Evolutionary conservation across 2,888 invertebrate genomes (phyloP).

Genomic region (Rhingia campestris): DNA sequence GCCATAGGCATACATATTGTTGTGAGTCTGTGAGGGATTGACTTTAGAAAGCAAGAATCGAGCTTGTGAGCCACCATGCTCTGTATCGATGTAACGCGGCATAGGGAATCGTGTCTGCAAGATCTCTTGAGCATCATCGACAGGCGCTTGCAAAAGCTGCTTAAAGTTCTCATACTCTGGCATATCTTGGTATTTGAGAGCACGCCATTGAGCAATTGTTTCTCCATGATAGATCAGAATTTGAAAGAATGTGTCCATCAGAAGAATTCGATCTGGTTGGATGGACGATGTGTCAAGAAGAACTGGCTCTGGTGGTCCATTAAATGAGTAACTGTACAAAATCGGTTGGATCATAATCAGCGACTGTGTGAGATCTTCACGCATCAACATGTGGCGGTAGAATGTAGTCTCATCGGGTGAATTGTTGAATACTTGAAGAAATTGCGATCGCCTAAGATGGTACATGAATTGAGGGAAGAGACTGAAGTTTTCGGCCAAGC

Average conservation of each 20-base stretch:
- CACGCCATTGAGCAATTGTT: constrained; percentile 99
- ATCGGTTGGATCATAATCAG: constrained; percentile 99
- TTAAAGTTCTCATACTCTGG: constrained; percentile 99
- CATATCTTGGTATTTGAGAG: constrained; percentile 97
- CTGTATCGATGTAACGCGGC: constrained; percentile 99
- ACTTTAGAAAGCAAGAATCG: constrained; percentile 99
- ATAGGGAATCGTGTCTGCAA: constrained; percentile 98
- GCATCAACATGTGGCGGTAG: constrained; percentile 98
- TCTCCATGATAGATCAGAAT: constrained; percentile 99
- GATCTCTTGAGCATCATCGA: constrained; percentile 98
- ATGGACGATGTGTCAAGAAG: constrained; percentile 98
- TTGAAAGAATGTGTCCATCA: constrained; percentile 99
- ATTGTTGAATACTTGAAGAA: constrained; percentile 99
- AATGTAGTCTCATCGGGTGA: constrained; percentile 99
- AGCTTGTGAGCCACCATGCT: constrained; percentile 99
- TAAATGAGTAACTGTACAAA: constrained; percentile 98
- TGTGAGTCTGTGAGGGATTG: constrained; percentile 99
- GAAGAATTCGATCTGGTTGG: constrained; percentile 96
- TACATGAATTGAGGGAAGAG: constrained; percentile 99
- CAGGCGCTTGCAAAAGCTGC: constrained; percentile 94
- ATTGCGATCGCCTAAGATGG: constrained; percentile 98
- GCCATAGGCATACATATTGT: constrained; percentile 98
- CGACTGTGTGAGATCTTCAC: constrained; percentile 98
- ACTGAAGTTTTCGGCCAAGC: constrained; percentile 97
- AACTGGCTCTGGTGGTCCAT: constrained; percentile 98